A percentile compares a stretch with the other conserved stretches of the same genome.
These are phyloP conservation scores for Pyralis farinalis DNA, from an alignment of 2,888 invertebrate genomes.

Conservation along the genomic window DNA sequence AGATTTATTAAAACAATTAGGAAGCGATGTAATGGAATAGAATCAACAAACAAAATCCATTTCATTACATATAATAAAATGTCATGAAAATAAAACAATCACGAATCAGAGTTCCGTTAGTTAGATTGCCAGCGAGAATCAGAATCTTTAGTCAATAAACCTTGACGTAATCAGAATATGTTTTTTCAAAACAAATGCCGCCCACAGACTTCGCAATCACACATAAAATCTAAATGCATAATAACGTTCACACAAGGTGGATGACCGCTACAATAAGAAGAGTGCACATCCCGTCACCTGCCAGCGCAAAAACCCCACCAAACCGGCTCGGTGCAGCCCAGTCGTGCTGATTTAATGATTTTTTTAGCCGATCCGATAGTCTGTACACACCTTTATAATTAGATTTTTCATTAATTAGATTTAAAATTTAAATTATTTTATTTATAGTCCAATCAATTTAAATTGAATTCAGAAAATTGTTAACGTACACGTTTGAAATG, in stretches of 20 bases:
- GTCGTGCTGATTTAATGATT: constrained; percentile 51
- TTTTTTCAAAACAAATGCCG: constrained; percentile 11
- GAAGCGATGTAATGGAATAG: too few relatives aligned
- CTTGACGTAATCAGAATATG: constrained; percentile 6
- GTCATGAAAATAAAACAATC: too few relatives aligned
- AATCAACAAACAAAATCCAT: too few relatives aligned
- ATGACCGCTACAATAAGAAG: constrained; percentile 66
- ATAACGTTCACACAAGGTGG: constrained; percentile 48
- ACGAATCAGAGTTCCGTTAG: too few relatives aligned
- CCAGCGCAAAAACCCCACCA: constrained; percentile 58
- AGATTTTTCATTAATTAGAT: not conserved
- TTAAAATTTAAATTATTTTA: too few relatives aligned
- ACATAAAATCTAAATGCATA: constrained; percentile 32
- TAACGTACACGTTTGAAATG: too few relatives aligned
- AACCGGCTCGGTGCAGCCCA: constrained; percentile 37
- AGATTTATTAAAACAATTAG: too few relatives aligned
- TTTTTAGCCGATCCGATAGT: constrained; percentile 20
- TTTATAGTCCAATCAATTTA: too few relatives aligned
- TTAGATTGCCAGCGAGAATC: too few relatives aligned
- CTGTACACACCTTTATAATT: not conserved
- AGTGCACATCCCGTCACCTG: constrained; percentile 66
- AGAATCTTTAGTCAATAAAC: too few relatives aligned
- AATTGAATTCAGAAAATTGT: too few relatives aligned
- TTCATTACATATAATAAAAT: too few relatives aligned
- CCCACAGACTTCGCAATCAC: constrained; percentile 6